Evolutionary conservation across 2,888 invertebrate species (phyloP), one percentile per base, ranked within the genome.

Genomic region (Hirtodrosophila histrioides): DNA sequence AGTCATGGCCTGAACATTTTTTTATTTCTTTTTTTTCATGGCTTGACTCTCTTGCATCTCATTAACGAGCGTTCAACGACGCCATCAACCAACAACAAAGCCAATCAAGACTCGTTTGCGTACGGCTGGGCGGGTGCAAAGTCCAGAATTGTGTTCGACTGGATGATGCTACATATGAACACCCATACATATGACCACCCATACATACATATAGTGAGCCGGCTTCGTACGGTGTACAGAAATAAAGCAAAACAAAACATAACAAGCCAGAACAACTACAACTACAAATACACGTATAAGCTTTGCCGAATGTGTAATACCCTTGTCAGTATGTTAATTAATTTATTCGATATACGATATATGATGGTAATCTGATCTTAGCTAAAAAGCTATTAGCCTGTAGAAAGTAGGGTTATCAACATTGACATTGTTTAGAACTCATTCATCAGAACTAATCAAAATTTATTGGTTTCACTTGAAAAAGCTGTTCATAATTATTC

Each of bases 71-170:
- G 70, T 56, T 76, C 66, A 85, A 74, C 74, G 79, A 54, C 73
- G 64, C 45, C 58, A 36, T 39, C 35, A 57, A 43, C 12, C 43
- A 45, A 39, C 10, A 44, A 45, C 8, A 64, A 56, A 61, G 78
- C 56, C 76, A 83, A 87, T 87, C 88, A 83, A 83, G 88, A 86
- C 88, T 87, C 56, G 88, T 86, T 88, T 86, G 64, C 66, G 55
- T 69, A 51, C 63, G 43, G 56, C 51, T 51, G n/a, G n/a, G 55
- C 51, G 75, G 61, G 90, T 74, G 49, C 89, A 89, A 89, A 89
- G 89, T 89, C 89, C 90, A 89, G 17, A 23, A 29, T 74, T 66
- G 62, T 54, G 61, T 46, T 50, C 12, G 56, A 48, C 44, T 68
- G 44, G 23, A 69, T 77, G 67, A 67, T 58, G 51, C 62, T 71